Conservation (phyloP, 2,797 vertebrate species). For the Tadarida brasiliensis region DNA sequence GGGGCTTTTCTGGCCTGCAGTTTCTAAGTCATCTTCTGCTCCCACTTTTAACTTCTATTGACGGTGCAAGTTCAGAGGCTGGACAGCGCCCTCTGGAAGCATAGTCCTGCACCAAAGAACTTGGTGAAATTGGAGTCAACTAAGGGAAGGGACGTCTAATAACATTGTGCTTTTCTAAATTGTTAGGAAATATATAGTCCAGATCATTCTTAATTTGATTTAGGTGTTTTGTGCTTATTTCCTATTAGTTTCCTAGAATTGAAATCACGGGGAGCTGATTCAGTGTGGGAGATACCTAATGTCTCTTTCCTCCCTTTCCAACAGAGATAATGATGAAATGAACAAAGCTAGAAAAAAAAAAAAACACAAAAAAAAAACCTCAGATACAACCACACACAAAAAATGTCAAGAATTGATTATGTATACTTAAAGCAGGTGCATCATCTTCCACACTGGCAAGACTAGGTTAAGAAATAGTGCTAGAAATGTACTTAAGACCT, state of each 20-base stretch:
- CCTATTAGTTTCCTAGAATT: not conserved
- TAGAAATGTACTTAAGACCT: not conserved
- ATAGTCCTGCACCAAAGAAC: not conserved
- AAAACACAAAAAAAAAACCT: not conserved
- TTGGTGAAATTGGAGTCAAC: not conserved
- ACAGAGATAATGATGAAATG: not conserved
- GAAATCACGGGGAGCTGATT: not conserved
- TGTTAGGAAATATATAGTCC: not conserved
- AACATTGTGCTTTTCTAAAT: not conserved
- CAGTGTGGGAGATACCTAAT: not conserved
- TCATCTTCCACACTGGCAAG: not conserved
- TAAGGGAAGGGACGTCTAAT: not conserved
- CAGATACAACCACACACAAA: not conserved
- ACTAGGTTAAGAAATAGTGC: not conserved
- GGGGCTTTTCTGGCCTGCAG: not conserved
- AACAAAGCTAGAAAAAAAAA: not conserved
- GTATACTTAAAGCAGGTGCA: not conserved
- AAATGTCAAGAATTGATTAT: not conserved
- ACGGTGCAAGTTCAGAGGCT: not conserved
- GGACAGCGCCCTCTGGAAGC: not conserved
- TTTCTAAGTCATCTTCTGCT: not conserved
- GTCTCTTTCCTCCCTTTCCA: not conserved
- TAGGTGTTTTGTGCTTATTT: not conserved
- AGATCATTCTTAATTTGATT: conserved; percentile 15
- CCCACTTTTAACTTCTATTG: not conserved